Percentiles rank a stretch among this genome's conserved stretches.
phyloP scores from a whole-genome alignment of 2,113 vertebrate species.

The Setophaga kirtlandii region DNA sequence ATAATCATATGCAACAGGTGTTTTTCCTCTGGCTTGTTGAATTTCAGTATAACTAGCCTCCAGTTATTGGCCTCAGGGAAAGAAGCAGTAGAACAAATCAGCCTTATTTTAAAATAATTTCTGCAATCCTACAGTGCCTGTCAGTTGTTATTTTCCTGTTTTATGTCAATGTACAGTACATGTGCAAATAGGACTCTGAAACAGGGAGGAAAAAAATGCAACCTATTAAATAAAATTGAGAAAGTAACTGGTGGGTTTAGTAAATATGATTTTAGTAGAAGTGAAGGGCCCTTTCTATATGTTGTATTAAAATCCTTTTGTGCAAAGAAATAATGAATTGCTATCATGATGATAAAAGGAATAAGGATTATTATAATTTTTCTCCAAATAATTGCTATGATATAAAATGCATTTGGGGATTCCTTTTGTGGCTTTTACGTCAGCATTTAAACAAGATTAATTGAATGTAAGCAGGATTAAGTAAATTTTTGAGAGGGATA shows the following conservation, averaged over 20 bases:
- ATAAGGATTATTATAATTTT: constrained; percentile 58
- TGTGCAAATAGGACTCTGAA: constrained; percentile 31
- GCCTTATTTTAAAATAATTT: constrained; percentile 74
- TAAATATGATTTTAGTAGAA: constrained; percentile 35
- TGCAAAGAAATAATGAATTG: constrained; percentile 50
- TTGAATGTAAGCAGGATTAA: constrained; percentile 49
- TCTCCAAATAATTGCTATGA: constrained; percentile 43
- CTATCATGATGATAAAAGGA: not conserved
- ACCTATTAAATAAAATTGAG: constrained; percentile 37
- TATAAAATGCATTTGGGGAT: constrained; percentile 21
- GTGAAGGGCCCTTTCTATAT: not conserved
- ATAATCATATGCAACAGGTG: constrained; percentile 71
- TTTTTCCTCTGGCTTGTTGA: constrained; percentile 64
- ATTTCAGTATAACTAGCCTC: constrained; percentile 63
- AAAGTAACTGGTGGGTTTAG: constrained; percentile 28
- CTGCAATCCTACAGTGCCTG: constrained; percentile 60
- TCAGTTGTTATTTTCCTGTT: constrained; percentile 62
- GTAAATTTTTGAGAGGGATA: not conserved
- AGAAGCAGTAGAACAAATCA: constrained; percentile 71
- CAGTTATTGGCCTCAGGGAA: constrained; percentile 57
- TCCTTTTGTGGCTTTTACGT: constrained; percentile 55
- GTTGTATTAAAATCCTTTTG: constrained; percentile 36
- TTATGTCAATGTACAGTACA: constrained; percentile 30
- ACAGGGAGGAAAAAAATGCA: constrained; percentile 5
- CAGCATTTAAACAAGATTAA: constrained; percentile 51